phyloP scores from a whole-genome alignment of 2,888 invertebrate genomes.

The Iphiclides podalirius region DNA sequence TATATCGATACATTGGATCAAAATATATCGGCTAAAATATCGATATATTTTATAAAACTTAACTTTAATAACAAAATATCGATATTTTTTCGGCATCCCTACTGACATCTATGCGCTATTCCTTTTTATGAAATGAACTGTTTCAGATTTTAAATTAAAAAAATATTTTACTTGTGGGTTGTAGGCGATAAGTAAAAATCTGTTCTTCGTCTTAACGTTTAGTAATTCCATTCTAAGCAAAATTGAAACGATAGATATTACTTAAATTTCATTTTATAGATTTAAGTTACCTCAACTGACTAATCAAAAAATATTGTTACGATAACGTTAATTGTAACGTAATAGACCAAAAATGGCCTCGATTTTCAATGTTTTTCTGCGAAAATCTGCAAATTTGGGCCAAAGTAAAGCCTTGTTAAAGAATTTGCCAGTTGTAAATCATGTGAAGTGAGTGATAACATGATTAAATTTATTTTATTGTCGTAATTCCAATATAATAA shows the following conservation, averaged over 20 bases:
- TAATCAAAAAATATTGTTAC: background rate
- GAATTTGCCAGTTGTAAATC: constrained; percentile 70
- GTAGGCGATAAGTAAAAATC: too few species aligned
- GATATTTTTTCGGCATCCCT: too few species aligned
- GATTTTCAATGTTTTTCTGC: constrained; percentile 75
- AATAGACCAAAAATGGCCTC: constrained; percentile 71
- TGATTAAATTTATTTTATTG: constrained; percentile 23
- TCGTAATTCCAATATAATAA: constrained; percentile 25
- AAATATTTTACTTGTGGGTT: too few species aligned
- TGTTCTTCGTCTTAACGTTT: too few species aligned
- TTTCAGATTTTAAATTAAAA: too few species aligned
- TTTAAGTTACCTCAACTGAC: background rate
- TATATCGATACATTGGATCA: too few species aligned
- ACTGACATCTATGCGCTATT: constrained; percentile 12
- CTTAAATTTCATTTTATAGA: background rate
- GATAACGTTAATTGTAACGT: constrained; percentile 36
- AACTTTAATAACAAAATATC: too few species aligned
- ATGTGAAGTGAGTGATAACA: constrained; percentile 70
- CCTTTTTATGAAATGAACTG: constrained; percentile 11
- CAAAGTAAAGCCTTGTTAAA: constrained; percentile 62
- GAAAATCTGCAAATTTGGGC: constrained; percentile 74
- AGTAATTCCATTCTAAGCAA: too few species aligned
- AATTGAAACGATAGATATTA: too few species aligned
- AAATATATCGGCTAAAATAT: too few species aligned
- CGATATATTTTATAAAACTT: too few species aligned